Evolutionary conservation across 1,140 invertebrate genomes (phyloP), one percentile per base, ranked within the genome.

Genomic region (Zaprionus inermis): DNA sequence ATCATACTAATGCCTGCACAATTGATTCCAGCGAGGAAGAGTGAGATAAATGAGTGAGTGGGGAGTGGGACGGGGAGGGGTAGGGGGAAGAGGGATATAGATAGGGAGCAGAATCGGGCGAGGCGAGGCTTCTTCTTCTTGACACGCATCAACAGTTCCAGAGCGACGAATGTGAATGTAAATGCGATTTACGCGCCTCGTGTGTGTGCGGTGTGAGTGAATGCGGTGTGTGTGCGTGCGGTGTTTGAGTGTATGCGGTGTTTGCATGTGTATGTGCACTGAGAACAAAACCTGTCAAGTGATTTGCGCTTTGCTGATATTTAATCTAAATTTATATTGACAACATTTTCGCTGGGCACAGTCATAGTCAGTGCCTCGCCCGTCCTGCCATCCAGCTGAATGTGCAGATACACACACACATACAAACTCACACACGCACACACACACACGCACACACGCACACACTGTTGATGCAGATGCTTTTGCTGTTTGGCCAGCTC

Each of bases 1-100:
- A 80, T 80, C 78, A 79, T 76, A 72, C 67, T 79, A 79, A 80
- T 79, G 78, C 72, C 66, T 59, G 76, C 63, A 79, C 67, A 79
- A 79, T 79, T 78, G 76, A 78, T 74, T 34, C 57, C 71, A 66
- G 30, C 11, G 49, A 22, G 56, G 5, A 54, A 20, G 20, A 68
- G 41, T 16, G 59, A 57, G n/a, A 30, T 28, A 28, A 28, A 28
- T 28, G 24, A 28, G 24, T 28, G 24, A 28, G 24, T 5, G 3
- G 60, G 5, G 28, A 18, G 52, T n/a, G 38, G 7, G 7, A 20
- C 16, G 9, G 41, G 10, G 41, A 46, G 18, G 4, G 9, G 18
- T 3, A 18, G 44, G 10, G 7, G 46, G 7, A 44, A 24, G 20
- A 58, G 52, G 16, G 59, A 51, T 12, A 38, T 56, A 20, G 55